Evolutionary conservation across 2,888 invertebrate genomes (phyloP), one percentile per base, ranked within the genome.

Genomic region (Cephus spinipes): DNA sequence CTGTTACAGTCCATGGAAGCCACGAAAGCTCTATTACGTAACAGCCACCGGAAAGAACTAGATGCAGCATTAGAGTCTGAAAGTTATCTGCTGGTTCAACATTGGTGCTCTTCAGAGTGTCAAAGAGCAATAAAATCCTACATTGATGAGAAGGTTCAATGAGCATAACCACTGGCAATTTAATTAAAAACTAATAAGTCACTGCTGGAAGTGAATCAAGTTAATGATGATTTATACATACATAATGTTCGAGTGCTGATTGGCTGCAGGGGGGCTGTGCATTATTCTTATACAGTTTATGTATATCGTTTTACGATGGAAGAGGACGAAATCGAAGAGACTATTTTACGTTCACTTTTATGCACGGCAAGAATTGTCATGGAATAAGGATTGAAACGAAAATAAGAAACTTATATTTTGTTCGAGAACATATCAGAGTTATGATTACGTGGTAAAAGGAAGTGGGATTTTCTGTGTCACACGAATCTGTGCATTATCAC

Each of bases 51-150:
- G 77, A 91, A 93, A 75, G 93, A 93, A 82, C 90, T 94, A 81
- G 94, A 94, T 83, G 92, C 93, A 35, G 93, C 94, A 74, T 92
- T 96, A 86, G 95, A 95, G 82, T 93, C 93, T 4, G 96, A 96
- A 91, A 93, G 94, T 78, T 94, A 94, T 85, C 91, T 95, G 40
- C 92, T 97, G 79, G 92, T 95, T 9, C 94, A 96, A 82, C 95
- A 95, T 87, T 97, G 97, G 97, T 93, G 94, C 81, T 95, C 95
- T 3, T 88, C 92, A 0, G 96, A 96, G 86, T 96, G 96, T 84
- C 96, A 96, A 89, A 93, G 92, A 81, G 89, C 90, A 78, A 92
- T 92, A 79, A 88, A 89, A 81, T 86, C 85, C 80, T 90, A 91
- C 77, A 86, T 91, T 31, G 88, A 90, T 36, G 91, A 89, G 74